Evolutionary conservation across 2,113 vertebrate genomes (phyloP).

Genomic region (Choloepus hoffmanni): DNA sequence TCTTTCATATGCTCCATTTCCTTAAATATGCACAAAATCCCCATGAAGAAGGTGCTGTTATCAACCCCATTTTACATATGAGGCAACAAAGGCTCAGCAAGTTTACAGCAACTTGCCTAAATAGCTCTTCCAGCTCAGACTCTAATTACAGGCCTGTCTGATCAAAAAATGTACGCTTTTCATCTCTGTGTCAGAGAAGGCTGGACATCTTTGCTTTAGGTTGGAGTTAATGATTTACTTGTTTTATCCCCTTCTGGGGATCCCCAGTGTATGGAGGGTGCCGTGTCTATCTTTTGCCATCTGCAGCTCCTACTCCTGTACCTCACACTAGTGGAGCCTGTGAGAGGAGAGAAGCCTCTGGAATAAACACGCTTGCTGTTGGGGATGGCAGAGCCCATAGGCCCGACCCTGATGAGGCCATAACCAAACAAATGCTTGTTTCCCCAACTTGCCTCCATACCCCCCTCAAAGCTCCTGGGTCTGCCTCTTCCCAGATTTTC

Average conservation of each 20-base stretch:
- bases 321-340: neutral
- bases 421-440: neutral
- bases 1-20: neutral
- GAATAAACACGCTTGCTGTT: neutral
- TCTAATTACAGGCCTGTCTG: neutral
- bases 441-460: neutral
- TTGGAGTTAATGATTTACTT: accelerated
- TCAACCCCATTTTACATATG: neutral
- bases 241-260: too few relatives aligned
- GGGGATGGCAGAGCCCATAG: neutral
- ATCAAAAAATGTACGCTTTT: too few relatives aligned
- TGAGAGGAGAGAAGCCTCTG: neutral
- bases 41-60: neutral
- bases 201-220: neutral
- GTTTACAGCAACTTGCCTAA: neutral
- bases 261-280: neutral
- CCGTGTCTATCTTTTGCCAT: neutral
- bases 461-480: neutral
- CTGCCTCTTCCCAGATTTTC: slow-evolving; percentile 78
- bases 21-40: neutral
- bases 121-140: neutral
- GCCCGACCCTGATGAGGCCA: neutral
- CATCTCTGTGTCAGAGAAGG: neutral
- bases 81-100: neutral
- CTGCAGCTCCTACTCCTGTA: too few relatives aligned